Evolutionary conservation across 2,797 vertebrate genomes (phyloP).

Genomic region (Lacerta viridis): DNA sequence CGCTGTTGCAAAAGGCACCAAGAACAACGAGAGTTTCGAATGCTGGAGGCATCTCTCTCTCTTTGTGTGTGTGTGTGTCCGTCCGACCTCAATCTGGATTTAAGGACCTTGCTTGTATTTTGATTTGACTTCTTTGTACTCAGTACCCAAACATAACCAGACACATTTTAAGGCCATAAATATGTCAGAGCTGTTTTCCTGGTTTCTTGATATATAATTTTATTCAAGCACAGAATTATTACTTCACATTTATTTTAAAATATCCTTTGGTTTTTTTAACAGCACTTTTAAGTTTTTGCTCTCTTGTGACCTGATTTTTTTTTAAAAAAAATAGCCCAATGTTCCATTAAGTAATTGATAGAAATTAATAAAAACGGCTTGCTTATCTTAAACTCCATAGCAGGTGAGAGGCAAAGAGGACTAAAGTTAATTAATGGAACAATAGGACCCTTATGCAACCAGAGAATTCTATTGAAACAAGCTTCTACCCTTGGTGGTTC

Average conservation of each 20-base stretch:
- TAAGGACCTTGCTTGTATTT: not conserved
- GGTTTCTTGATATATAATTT: conserved; percentile 17
- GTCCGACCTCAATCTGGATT: not conserved
- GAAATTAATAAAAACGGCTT: conserved; percentile 43
- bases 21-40: no score
- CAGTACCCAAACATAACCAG: not conserved
- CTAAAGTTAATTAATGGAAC: conserved; percentile 44
- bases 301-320: conserved; percentile 19
- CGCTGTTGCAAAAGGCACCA: no score
- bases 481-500: not conserved
- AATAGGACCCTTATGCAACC: not conserved
- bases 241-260: conserved; percentile 2
- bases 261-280: conserved; percentile 7
- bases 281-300: not conserved
- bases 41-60: no score
- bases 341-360: conserved; percentile 37
- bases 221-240: not conserved
- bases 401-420: not conserved
- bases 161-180: conserved; percentile 13
- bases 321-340: not conserved
- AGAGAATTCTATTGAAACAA: conserved; percentile 10
- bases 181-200: conserved; percentile 16
- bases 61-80: no score
- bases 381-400: conserved; percentile 35
- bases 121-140: not conserved